Conservation (phyloP, 2,797 vertebrate genomes). For the Acropternis orthonyx region DNA sequence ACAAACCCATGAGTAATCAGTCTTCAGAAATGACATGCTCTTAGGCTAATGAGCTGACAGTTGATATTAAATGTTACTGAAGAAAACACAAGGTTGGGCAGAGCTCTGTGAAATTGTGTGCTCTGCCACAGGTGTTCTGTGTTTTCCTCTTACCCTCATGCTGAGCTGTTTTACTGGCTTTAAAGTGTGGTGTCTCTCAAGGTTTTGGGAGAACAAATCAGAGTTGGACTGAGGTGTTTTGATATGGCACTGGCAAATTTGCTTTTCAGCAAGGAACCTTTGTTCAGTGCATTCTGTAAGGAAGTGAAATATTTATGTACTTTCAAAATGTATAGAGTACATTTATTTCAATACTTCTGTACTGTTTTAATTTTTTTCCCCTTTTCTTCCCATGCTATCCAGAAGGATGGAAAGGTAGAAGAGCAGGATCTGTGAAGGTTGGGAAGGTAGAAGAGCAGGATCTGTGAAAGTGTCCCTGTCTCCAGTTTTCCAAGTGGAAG, state of each 20-base stretch:
- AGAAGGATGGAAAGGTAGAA: background rate
- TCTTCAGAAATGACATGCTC: background rate
- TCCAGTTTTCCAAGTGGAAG: slow-evolving; percentile 17
- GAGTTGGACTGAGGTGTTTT: background rate
- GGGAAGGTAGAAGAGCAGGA: background rate
- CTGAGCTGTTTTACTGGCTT: background rate
- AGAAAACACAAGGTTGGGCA: background rate
- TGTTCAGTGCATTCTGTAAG: background rate
- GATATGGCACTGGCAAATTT: background rate
- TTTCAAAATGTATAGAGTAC: background rate
- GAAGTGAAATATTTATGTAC: background rate
- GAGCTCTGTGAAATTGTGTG: background rate
- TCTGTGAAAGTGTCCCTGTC: background rate
- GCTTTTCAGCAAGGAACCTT: background rate
- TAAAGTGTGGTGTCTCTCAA: background rate
- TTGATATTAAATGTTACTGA: background rate
- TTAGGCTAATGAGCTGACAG: background rate
- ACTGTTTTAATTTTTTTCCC: background rate
- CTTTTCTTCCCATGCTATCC: background rate
- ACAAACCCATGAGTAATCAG: background rate
- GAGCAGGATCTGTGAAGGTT: background rate
- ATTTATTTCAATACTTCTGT: background rate
- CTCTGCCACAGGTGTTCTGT: background rate
- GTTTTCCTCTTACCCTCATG: background rate
- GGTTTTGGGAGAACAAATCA: background rate